These are phyloP conservation scores for Drosophila barbarae DNA, from an alignment of 2,888 invertebrate genomes.

Conservation along the genomic window DNA sequence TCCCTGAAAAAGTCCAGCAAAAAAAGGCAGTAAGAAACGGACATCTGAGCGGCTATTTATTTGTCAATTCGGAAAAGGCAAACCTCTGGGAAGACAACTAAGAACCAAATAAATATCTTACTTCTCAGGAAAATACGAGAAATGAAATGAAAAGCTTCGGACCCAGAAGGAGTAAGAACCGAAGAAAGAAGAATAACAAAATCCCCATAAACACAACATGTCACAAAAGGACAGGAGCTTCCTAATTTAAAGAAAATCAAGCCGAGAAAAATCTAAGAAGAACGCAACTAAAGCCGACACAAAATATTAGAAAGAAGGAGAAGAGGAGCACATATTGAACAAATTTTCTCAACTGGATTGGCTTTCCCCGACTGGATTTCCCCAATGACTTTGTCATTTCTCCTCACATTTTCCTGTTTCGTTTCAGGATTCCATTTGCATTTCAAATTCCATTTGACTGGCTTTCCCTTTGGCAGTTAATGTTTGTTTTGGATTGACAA, in stretches of 20 bases:
- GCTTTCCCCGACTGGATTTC: conserved; percentile 55
- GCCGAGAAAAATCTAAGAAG: conserved; percentile 24
- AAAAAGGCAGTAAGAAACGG: neutral
- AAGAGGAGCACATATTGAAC: conserved; percentile 47
- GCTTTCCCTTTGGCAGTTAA: conserved; percentile 56
- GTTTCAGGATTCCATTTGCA: conserved; percentile 54
- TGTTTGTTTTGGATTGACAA: conserved; percentile 45
- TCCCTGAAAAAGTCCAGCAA: conserved; percentile 5
- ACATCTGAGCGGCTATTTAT: conserved; percentile 60
- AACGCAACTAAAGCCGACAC: conserved; percentile 32
- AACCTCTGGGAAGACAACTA: conserved; percentile 42
- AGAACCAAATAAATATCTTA: conserved; percentile 74
- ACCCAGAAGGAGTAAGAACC: conserved; percentile 24
- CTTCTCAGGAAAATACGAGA: conserved; percentile 61
- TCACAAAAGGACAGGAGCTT: conserved; percentile 56
- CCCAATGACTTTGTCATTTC: conserved; percentile 57
- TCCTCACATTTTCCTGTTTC: conserved; percentile 24
- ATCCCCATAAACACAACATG: conserved; percentile 75
- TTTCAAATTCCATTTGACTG: conserved; percentile 58
- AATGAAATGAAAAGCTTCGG: conserved; percentile 47
- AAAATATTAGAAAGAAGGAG: conserved; percentile 24
- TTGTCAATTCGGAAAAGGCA: conserved; percentile 67
- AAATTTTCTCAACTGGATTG: conserved; percentile 13
- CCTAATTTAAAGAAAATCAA: conserved; percentile 56
- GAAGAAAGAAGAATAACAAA: conserved; percentile 51